phyloP scores from a whole-genome alignment of 2,888 invertebrate genomes.

The Diloba caeruleocephala region DNA sequence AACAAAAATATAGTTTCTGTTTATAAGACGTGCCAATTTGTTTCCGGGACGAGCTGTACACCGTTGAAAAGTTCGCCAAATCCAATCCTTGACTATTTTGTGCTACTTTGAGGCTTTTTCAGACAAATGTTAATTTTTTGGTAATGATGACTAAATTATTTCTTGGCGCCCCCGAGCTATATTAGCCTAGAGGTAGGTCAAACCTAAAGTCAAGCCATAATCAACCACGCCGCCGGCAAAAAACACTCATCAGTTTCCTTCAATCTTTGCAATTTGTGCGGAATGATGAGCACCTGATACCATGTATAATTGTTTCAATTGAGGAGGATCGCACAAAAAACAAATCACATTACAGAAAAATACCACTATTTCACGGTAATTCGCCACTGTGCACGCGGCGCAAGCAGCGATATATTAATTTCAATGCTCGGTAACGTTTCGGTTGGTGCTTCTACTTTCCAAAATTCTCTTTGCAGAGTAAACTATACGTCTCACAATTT shows the following conservation, averaged over 20 bases:
- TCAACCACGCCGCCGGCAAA: no score
- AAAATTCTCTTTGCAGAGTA: slow-evolving; percentile 77
- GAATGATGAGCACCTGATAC: slow-evolving; percentile 19
- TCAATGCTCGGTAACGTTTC: slow-evolving; percentile 76
- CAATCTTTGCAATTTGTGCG: background rate
- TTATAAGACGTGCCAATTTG: no score
- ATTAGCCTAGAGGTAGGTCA: no score
- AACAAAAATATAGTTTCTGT: no score
- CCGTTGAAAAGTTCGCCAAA: no score
- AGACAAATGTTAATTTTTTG: no score
- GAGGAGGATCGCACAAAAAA: slow-evolving; percentile 9
- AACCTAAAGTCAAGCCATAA: no score
- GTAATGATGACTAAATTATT: no score
- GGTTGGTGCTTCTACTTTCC: slow-evolving; percentile 81
- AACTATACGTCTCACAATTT: slow-evolving; percentile 66
- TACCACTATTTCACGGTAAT: slow-evolving; percentile 44
- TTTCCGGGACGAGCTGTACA: no score
- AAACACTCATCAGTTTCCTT: background rate
- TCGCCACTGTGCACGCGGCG: slow-evolving; percentile 43
- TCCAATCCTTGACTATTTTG: no score
- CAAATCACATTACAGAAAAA: slow-evolving; percentile 36
- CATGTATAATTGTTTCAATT: slow-evolving; percentile 36
- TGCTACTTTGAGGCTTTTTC: no score
- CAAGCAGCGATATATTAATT: slow-evolving; percentile 49
- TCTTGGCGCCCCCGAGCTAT: no score